Evolutionary conservation across 2,797 vertebrate genomes (phyloP), one percentile per base, ranked within the genome.

Genomic region (Anableps anableps): DNA sequence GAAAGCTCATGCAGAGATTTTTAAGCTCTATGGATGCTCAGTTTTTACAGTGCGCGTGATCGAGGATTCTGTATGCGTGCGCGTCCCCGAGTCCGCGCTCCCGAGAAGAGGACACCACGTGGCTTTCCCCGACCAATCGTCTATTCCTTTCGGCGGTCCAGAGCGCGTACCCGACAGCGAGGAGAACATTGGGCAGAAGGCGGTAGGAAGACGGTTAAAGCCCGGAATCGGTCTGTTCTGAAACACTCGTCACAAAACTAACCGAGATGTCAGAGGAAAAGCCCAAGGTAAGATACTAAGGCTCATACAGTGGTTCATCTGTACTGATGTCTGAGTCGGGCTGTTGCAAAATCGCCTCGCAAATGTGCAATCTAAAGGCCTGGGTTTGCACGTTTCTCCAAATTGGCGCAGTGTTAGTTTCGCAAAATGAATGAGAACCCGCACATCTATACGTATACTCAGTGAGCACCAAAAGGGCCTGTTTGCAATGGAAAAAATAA

Each of bases 211-310:
- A 82, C 80, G 85, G 85, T 84, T 92, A 92, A 86, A 89, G 68
- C 73, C 14, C 75, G 80, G 86, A 82, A 86, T 84, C 77, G 76
- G 55, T 72, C 45, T 70, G 48, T 77, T 72, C 14, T 14, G 78
- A 74, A 86, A 90, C 79, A 60, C 88, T 4, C 48, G 84, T n/a
- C 83, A 84, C 80, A 1, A 91, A 92, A 71, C 78, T 75, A 77
- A 81, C 78, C 80, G 86, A 89, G 84, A 97, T 97, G 97, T 97
- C 97, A 81, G 97, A 98, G 93, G 97, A 98, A 93, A 98, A 98
- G 93, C 97, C 97, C 86, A 98, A 98, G 97, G 97, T 98, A 93
- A 96, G 92, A n/a, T 7, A 36, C 45, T 0, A 0, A 14, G 19
- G 10, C 23, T 23, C 2, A 21, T 3, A 26, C 2, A 41, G 31